Conservation (phyloP, 2,797 vertebrate genomes). For the Onychomys leucogaster region DNA sequence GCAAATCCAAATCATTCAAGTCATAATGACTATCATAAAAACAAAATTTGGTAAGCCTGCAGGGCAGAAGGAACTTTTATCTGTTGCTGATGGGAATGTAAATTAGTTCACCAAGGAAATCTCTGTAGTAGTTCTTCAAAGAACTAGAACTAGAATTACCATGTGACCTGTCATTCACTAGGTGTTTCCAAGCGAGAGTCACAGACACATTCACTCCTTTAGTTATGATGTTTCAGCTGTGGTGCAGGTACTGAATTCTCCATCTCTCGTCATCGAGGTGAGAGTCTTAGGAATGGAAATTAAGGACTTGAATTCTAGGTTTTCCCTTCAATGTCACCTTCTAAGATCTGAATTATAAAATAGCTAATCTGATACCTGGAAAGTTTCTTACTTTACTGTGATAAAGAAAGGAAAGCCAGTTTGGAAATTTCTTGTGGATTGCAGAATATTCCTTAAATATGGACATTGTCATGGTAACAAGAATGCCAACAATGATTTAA, state of each 20-base stretch:
- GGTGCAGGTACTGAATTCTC: neutral
- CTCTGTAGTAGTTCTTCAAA: neutral
- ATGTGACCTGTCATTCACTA: neutral
- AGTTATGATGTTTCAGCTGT: fast-evolving
- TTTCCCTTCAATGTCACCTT: neutral
- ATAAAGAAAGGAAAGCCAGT: neutral
- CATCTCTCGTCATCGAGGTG: neutral
- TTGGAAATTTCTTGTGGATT: neutral
- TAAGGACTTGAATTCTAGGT: neutral
- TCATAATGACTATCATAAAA: neutral
- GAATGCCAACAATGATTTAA: neutral
- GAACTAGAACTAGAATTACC: neutral
- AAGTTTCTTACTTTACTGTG: neutral
- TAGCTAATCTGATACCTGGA: neutral
- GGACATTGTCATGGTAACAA: neutral
- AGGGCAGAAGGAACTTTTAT: neutral
- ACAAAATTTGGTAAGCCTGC: neutral
- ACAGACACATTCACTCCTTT: neutral
- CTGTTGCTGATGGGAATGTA: neutral
- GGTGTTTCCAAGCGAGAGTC: neutral
- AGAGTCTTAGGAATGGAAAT: neutral
- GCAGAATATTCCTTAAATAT: neutral
- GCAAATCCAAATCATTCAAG: neutral
- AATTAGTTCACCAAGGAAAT: neutral
- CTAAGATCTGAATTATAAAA: neutral